These are phyloP conservation scores for Drymodes brunneopygia DNA, from an alignment of 2,113 vertebrate genomes.

Conservation along the genomic window DNA sequence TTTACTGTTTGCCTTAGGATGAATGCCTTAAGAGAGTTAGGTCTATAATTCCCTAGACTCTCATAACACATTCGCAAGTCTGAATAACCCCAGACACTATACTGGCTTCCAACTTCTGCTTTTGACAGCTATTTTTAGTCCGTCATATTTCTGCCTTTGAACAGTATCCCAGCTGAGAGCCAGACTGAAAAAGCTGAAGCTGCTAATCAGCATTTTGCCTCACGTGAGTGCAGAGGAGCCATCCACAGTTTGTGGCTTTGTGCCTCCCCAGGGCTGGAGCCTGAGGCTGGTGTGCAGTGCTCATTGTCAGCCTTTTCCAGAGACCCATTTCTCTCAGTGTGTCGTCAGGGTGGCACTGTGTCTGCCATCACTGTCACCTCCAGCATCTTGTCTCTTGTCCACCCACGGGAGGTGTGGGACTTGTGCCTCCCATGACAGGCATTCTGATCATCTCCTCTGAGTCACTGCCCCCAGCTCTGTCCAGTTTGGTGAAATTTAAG, in stretches of 20 bases:
- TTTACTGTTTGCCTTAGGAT: neutral
- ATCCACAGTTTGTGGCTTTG: neutral
- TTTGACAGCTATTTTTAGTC: slow-evolving; percentile 1
- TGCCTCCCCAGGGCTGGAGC: fast-evolving
- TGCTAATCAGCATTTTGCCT: neutral
- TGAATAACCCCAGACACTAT: neutral
- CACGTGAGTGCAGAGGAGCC: neutral
- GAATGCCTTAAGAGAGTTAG: neutral
- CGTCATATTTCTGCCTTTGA: neutral
- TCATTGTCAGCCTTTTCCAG: neutral
- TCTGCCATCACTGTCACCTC: neutral
- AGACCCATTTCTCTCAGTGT: neutral
- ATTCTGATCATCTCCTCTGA: neutral
- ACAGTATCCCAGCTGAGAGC: neutral
- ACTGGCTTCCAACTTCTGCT: neutral
- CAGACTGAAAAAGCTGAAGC: neutral
- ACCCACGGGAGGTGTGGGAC: neutral
- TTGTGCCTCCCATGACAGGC: neutral
- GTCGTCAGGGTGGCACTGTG: neutral
- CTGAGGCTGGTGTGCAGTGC: neutral
- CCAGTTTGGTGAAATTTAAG: neutral
- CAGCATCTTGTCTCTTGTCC: neutral
- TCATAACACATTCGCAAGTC: neutral
- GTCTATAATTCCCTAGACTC: neutral
- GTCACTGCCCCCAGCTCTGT: fast-evolving